These are phyloP conservation scores for Poecile montanus DNA, from an alignment of 2,797 vertebrate species.

Conservation along the genomic window DNA sequence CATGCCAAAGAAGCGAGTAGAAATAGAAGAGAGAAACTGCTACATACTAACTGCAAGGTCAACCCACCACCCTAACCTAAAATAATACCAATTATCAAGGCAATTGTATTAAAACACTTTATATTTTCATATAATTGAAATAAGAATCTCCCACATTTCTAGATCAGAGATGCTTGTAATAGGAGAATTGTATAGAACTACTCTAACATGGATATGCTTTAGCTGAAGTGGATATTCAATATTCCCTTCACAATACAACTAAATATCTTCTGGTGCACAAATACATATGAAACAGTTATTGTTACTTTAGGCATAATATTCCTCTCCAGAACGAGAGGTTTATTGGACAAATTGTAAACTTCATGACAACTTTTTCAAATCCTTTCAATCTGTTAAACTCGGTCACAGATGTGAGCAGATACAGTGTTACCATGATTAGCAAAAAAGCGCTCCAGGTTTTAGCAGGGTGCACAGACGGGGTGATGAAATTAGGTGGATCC, in stretches of 20 bases:
- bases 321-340: neutral
- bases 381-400: neutral
- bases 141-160: neutral
- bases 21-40: neutral
- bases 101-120: neutral
- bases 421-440: neutral
- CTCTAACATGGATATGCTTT: neutral
- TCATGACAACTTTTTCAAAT: neutral
- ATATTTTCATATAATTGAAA: neutral
- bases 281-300: neutral
- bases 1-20: fast-evolving
- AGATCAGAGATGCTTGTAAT: neutral
- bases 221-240: neutral
- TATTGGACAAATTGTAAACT: neutral
- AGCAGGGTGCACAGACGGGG: fast-evolving
- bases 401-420: neutral
- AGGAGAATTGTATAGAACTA: neutral
- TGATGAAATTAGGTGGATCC: neutral
- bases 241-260: neutral
- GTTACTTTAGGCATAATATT: neutral
- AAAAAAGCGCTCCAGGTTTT: fast-evolving
- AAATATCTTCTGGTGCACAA: neutral
- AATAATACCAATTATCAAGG: neutral
- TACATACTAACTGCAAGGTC: neutral
- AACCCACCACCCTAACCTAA: neutral